phyloP scores from a whole-genome alignment of 2,888 invertebrate genomes.

The Drosophila conformis region DNA sequence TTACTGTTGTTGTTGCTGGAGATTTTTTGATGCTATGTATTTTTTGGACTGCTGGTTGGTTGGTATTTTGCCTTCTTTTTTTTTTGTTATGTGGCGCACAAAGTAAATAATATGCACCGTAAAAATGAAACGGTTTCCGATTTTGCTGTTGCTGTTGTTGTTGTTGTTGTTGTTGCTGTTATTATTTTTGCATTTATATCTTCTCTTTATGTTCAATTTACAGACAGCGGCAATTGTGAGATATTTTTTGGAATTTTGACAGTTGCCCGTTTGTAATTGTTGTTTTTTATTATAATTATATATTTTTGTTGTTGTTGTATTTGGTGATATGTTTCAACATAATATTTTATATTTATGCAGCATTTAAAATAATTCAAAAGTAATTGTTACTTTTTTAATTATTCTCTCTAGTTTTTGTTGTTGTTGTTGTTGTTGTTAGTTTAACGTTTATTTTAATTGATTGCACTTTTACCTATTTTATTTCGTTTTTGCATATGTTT shows the following conservation, averaged over 20 bases:
- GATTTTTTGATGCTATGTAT: slow-evolving; percentile 46
- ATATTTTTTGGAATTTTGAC: slow-evolving; percentile 59
- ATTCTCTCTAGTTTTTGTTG: slow-evolving; percentile 57
- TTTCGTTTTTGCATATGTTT: slow-evolving; percentile 39
- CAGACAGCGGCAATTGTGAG: slow-evolving; percentile 65
- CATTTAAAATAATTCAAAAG: slow-evolving; percentile 80
- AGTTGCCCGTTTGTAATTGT: slow-evolving; percentile 55
- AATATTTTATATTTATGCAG: slow-evolving; percentile 57
- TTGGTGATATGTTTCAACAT: slow-evolving; percentile 74
- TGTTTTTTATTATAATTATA: slow-evolving; percentile 54
- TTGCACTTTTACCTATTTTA: slow-evolving; percentile 72
- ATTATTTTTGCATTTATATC: slow-evolving; percentile 28
- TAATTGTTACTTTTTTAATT: slow-evolving; percentile 78
- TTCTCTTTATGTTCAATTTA: slow-evolving; percentile 53
- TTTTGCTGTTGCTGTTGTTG: slow-evolving; percentile 20
- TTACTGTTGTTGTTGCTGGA: slow-evolving; percentile 42
- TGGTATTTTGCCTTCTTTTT: slow-evolving; percentile 44
- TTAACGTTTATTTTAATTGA: slow-evolving; percentile 55
- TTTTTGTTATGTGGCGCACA: slow-evolving; percentile 58
- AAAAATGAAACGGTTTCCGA: slow-evolving; percentile 61
- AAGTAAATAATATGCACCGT: slow-evolving; percentile 73
- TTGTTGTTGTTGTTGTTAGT: slow-evolving; percentile 46
- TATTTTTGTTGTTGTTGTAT: slow-evolving; percentile 40
- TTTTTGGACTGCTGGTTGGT: slow-evolving; percentile 62
- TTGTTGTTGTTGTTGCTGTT: neutral